Conservation (phyloP, 1,140 invertebrate genomes). For the Alviniconcha marisindica region DNA sequence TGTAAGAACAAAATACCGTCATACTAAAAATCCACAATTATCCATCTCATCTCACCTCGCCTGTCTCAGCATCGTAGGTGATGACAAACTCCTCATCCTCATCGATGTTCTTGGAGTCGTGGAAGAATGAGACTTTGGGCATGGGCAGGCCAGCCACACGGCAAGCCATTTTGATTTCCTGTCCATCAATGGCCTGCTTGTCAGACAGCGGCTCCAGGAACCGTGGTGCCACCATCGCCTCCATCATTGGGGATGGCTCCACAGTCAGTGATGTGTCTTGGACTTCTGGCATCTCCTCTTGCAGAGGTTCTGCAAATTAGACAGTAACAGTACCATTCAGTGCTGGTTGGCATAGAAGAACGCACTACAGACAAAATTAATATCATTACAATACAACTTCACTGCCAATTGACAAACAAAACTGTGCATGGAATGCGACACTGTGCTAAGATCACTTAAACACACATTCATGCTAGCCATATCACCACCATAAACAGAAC, state of each 20-base stretch:
- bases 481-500: too few relatives aligned
- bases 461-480: too few relatives aligned
- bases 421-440: too few relatives aligned
- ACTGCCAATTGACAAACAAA: too few relatives aligned
- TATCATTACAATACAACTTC: too few relatives aligned
- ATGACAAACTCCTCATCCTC: slow-evolving; percentile 75
- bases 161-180: slow-evolving; percentile 69
- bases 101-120: slow-evolving; percentile 74
- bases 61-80: slow-evolving; percentile 71
- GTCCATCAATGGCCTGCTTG: slow-evolving; percentile 68
- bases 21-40: too few relatives aligned
- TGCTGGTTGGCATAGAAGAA: too few relatives aligned
- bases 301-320: slow-evolving; percentile 62
- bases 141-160: slow-evolving; percentile 70
- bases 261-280: slow-evolving; percentile 49
- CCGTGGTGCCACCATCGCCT: slow-evolving; percentile 70
- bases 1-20: too few relatives aligned
- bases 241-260: slow-evolving; percentile 58
- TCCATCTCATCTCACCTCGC: slow-evolving; percentile 53
- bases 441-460: too few relatives aligned
- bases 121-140: slow-evolving; percentile 74
- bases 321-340: slow-evolving; percentile 13
- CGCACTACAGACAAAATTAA: too few relatives aligned
- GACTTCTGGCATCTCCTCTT: slow-evolving; percentile 56
- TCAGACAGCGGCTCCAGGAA: slow-evolving; percentile 64